A percentile compares a stretch with the other conserved stretches of the same genome.
phyloP scores from a whole-genome alignment of 2,888 invertebrate species.

The Tanytarsus gracilentus region DNA sequence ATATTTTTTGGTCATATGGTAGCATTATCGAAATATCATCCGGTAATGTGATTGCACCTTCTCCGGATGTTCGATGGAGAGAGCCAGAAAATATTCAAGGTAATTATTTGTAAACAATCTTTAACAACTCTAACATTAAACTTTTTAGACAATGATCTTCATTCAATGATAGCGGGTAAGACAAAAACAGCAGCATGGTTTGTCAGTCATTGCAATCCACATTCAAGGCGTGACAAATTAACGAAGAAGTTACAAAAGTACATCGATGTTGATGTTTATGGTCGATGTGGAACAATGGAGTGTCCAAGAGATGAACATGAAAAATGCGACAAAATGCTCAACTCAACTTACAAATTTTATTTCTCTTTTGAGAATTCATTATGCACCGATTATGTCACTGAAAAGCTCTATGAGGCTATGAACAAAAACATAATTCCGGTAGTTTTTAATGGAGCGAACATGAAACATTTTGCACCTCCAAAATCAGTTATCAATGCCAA shows the following conservation, averaged over 20 bases:
- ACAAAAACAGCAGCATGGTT: slow-evolving; percentile 50
- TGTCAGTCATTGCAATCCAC: slow-evolving; percentile 47
- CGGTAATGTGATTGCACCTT: slow-evolving; percentile 36
- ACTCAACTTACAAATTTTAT: slow-evolving; percentile 57
- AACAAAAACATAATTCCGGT: slow-evolving; percentile 49
- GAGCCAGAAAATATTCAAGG: slow-evolving; percentile 33
- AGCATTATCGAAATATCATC: slow-evolving; percentile 36
- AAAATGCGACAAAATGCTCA: slow-evolving; percentile 41
- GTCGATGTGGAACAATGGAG: slow-evolving; percentile 48
- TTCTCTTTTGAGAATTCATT: slow-evolving; percentile 59
- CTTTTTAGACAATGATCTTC: background rate
- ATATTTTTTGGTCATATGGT: slow-evolving; percentile 44
- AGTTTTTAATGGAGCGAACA: slow-evolving; percentile 60
- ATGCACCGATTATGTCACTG: slow-evolving; percentile 60
- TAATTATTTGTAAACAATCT: background rate
- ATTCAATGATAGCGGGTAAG: slow-evolving; percentile 36
- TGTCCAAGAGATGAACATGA: slow-evolving; percentile 35
- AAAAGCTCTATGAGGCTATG: slow-evolving; percentile 45
- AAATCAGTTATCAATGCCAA: slow-evolving; percentile 57
- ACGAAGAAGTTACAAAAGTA: slow-evolving; percentile 46
- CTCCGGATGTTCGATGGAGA: slow-evolving; percentile 35
- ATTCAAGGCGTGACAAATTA: slow-evolving; percentile 43
- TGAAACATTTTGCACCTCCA: slow-evolving; percentile 50
- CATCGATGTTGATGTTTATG: slow-evolving; percentile 54
- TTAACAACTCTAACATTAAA: slow-evolving; percentile 29